Percentiles rank a stretch among this genome's conserved stretches.
phyloP scores from a whole-genome alignment of 92 coral and sea anemone species.

The Nematostella vectensis region DNA sequence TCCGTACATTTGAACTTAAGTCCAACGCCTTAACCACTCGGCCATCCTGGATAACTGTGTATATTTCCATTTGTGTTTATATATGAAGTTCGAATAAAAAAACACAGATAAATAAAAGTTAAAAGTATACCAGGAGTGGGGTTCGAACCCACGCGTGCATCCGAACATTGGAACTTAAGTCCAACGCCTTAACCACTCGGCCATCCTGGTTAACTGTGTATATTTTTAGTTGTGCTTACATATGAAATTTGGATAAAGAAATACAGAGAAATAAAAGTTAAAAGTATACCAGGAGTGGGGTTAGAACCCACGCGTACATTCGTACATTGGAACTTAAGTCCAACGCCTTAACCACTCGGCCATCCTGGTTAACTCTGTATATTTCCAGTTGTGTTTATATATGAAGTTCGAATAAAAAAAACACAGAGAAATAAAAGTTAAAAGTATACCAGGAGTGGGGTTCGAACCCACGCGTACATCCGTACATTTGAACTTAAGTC shows the following conservation, averaged over 20 bases:
- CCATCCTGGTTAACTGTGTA: slow-evolving; percentile 16
- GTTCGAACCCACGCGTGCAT: slow-evolving; percentile 30
- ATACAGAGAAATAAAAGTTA: too few relatives aligned
- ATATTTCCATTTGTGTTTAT: too few relatives aligned
- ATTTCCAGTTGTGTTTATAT: too few relatives aligned
- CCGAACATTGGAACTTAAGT: slow-evolving; percentile 1
- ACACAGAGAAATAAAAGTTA: too few relatives aligned
- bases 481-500: slow-evolving; percentile 1
- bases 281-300: slow-evolving; percentile 99
- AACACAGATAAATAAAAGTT: too few relatives aligned
- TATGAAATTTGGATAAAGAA: too few relatives aligned
- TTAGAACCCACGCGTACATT: slow-evolving; percentile 22
- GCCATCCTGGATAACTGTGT: slow-evolving; percentile 12
- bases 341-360: slow-evolving; percentile 3
- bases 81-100: too few relatives aligned
- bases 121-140: slow-evolving; percentile 99
- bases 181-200: slow-evolving; percentile 3
- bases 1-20: not conserved
- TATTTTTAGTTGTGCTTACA: too few relatives aligned
- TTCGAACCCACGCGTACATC: slow-evolving; percentile 22
- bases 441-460: slow-evolving; percentile 99
- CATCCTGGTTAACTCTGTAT: too few relatives aligned
- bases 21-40: slow-evolving; percentile 3
- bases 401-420: too few relatives aligned
- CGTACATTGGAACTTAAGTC: slow-evolving; percentile 2